Evolutionary conservation across 2,888 invertebrate species (phyloP).

Genomic region (Encarsia formosa): DNA sequence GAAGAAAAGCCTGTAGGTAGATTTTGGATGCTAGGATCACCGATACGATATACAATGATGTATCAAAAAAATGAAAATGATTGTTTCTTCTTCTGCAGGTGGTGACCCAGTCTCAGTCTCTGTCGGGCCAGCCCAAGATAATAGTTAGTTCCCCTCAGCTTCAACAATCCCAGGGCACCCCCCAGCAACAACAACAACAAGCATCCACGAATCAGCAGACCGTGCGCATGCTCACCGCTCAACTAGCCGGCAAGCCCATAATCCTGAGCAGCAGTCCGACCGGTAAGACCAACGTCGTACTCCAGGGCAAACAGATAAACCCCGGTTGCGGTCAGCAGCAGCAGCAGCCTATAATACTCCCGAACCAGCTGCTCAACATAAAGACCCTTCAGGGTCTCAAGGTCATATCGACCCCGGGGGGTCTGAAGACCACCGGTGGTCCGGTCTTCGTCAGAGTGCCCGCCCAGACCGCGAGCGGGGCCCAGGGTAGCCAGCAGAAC

Average conservation of each 20-base stretch:
- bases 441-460: conserved; percentile 49
- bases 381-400: conserved; percentile 48
- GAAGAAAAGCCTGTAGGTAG: too few relatives aligned
- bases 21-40: too few relatives aligned
- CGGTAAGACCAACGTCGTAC: conserved; percentile 40
- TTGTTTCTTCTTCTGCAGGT: conserved; percentile 35
- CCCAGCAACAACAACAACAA: conserved; percentile 32
- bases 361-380: conserved; percentile 47
- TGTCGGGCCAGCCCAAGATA: conserved; percentile 42
- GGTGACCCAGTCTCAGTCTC: conserved; percentile 45
- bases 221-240: conserved; percentile 49
- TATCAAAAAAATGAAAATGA: not conserved
- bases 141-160: conserved; percentile 44
- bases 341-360: conserved; percentile 47
- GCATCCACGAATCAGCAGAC: conserved; percentile 39
- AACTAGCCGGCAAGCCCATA: conserved; percentile 48
- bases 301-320: conserved; percentile 19
- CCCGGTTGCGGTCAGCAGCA: conserved; percentile 29
- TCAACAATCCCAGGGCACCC: conserved; percentile 29
- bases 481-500: conserved; percentile 2
- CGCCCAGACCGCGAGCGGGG: conserved; percentile 40
- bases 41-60: not conserved
- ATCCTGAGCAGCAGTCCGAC: conserved; percentile 44
- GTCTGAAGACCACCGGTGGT: conserved; percentile 46
- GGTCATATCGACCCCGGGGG: conserved; percentile 47